Evolutionary conservation across 1,140 invertebrate species (phyloP).

Genomic region (Capitella teleta): DNA sequence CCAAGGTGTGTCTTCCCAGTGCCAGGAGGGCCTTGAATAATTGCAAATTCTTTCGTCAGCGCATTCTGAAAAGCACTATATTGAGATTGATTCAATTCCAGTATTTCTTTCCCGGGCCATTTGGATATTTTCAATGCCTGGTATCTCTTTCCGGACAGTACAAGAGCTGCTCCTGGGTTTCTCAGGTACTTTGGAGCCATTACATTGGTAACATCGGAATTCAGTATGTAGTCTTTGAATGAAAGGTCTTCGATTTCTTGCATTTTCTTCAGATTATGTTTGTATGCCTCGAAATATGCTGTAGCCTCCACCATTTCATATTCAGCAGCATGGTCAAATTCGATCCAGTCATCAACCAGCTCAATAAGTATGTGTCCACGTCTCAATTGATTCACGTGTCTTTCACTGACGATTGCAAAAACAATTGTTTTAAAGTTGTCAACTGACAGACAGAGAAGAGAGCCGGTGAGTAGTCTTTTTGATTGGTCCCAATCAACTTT

Average conservation of each 20-base stretch:
- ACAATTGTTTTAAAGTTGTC: conserved; percentile 57
- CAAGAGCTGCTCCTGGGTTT: not conserved
- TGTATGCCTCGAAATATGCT: conserved; percentile 46
- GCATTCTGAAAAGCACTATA: conserved; percentile 40
- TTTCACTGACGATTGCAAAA: conserved; percentile 54
- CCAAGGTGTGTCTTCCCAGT: conserved; percentile 39
- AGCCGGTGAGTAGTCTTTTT: conserved; percentile 58
- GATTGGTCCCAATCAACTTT: conserved; percentile 35
- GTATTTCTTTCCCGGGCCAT: conserved; percentile 23
- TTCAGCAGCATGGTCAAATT: not conserved
- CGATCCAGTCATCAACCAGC: not conserved
- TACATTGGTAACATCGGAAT: conserved; percentile 17
- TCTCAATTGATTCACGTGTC: conserved; percentile 38
- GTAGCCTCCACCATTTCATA: conserved; percentile 42
- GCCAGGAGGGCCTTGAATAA: conserved; percentile 57
- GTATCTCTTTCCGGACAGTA: conserved; percentile 13
- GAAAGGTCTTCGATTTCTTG: conserved; percentile 35
- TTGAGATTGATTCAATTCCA: conserved; percentile 42
- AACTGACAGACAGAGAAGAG: conserved; percentile 56
- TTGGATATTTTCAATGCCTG: conserved; percentile 12
- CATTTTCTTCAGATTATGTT: conserved; percentile 39
- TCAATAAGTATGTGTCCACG: conserved; percentile 26
- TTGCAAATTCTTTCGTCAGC: conserved; percentile 44
- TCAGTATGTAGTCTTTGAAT: conserved; percentile 30
- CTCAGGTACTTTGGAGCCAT: conserved; percentile 20